These are phyloP conservation scores for Drosophila stalkeri DNA, from an alignment of 2,888 invertebrate species.

Conservation along the genomic window DNA sequence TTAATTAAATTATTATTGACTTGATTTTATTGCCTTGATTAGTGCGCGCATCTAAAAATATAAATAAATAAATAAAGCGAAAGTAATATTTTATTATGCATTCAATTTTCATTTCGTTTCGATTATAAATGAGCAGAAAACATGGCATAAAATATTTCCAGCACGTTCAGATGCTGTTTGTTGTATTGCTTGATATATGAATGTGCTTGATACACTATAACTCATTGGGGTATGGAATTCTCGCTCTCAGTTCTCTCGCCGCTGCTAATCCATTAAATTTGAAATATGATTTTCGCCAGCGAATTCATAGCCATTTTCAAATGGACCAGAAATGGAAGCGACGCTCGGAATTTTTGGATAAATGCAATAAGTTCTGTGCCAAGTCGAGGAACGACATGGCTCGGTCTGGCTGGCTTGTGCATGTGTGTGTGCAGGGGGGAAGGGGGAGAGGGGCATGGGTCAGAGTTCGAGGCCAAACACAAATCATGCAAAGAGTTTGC, in stretches of 20 bases:
- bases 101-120: neutral
- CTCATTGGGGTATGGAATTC: conserved; percentile 45
- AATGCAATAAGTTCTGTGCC: conserved; percentile 49
- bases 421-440: too few species aligned
- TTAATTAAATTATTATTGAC: conserved; percentile 2
- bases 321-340: conserved; percentile 27
- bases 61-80: neutral
- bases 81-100: neutral
- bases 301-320: conserved; percentile 27
- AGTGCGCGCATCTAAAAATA: neutral
- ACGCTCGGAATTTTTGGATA: conserved; percentile 39
- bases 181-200: conserved; percentile 39
- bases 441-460: neutral
- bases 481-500: conserved; percentile 39
- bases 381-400: conserved; percentile 14
- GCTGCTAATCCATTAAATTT: conserved; percentile 69
- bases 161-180: conserved; percentile 35
- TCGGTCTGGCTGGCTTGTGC: neutral
- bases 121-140: conserved; percentile 4
- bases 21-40: conserved; percentile 5
- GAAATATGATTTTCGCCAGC: conserved; percentile 59
- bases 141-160: conserved; percentile 17
- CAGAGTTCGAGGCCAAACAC: conserved; percentile 16
- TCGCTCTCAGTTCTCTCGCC: conserved; percentile 16
- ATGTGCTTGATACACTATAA: conserved; percentile 41